Evolutionary conservation across 2,113 vertebrate species (phyloP), one percentile per base, ranked within the genome.

Genomic region (Phalacrocorax pelagicus): DNA sequence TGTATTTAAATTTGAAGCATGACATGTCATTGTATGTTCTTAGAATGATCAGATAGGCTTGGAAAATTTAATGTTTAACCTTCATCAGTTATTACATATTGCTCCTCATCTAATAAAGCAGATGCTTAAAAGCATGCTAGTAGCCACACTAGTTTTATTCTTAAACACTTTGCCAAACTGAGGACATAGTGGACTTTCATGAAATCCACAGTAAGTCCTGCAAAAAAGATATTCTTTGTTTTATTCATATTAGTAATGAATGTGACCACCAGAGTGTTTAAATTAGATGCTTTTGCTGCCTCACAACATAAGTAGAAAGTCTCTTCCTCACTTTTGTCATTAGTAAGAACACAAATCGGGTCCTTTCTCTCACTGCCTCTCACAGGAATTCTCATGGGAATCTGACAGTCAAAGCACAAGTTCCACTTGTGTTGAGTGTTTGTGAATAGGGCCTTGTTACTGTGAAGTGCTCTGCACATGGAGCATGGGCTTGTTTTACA

Each of bases 1-100:
- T 94, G 85, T 95, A 90, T 91, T 94, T 96, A 91, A 92, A 96
- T 96, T 80, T 94, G 73, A 91, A 95, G n/a, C 20, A 51, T 94
- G 70, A 82, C 83, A 79, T 72, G 86, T 46, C 55, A 85, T 82
- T 87, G 77, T 78, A 87, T 89, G 87, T 82, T 81, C 83, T 92
- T 89, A 70, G 73, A 69, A 72, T 72, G 52, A 86, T 89, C 73
- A 87, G 66, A 79, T 81, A 72, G n/a, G 27, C 54, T 92, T 81
- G 34, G 84, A 66, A 92, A 88, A 79, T 74, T 49, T 85, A 51
- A 91, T 79, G 66, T 92, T 96, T 96, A 94, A 87, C 86, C 83
- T 94, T 94, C 70, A 93, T 90, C 44, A 96, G 30, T 96, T 91
- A 91, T 94, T 94, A 84, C 75, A 74, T 30, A 85, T 54, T 72